phyloP scores from a whole-genome alignment of 2,888 invertebrate species.

The Barypeithes pellucidus region DNA sequence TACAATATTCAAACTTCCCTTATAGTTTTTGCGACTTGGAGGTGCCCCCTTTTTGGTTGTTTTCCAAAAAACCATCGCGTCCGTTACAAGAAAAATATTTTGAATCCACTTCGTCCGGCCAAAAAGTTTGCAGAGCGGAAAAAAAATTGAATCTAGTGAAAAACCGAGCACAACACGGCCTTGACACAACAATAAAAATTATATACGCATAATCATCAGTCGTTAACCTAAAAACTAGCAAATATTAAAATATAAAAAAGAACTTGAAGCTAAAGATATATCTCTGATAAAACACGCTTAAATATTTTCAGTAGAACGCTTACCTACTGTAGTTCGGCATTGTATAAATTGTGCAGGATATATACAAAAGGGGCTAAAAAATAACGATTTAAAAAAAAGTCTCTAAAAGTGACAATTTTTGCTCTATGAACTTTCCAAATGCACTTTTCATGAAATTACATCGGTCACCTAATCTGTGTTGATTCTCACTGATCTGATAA shows the following conservation, averaged over 20 bases:
- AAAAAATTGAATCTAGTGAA: conserved; percentile 16
- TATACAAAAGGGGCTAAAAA: not conserved
- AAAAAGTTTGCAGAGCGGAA: conserved; percentile 16
- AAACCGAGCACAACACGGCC: conserved; percentile 8
- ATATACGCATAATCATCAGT: conserved; percentile 47
- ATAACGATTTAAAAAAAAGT: not conserved
- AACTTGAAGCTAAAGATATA: conserved; percentile 25
- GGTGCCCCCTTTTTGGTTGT: too few relatives aligned
- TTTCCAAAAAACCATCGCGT: too few relatives aligned
- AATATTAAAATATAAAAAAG: conserved; percentile 39
- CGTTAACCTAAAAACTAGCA: conserved; percentile 50
- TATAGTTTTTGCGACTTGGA: too few relatives aligned
- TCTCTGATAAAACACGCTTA: conserved; percentile 27
- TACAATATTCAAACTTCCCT: too few relatives aligned
- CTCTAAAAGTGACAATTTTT: too few relatives aligned
- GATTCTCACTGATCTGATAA: too few relatives aligned
- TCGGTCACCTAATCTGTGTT: too few relatives aligned
- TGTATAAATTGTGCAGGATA: not conserved
- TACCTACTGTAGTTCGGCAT: conserved; percentile 7
- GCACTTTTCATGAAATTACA: too few relatives aligned
- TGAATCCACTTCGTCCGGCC: not conserved
- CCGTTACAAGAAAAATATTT: too few relatives aligned
- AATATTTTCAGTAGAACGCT: conserved; percentile 17
- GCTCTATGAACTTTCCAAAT: too few relatives aligned
- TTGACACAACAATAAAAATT: conserved; percentile 29